Conservation (phyloP, 2,888 invertebrate genomes). For the Noctua comes region DNA sequence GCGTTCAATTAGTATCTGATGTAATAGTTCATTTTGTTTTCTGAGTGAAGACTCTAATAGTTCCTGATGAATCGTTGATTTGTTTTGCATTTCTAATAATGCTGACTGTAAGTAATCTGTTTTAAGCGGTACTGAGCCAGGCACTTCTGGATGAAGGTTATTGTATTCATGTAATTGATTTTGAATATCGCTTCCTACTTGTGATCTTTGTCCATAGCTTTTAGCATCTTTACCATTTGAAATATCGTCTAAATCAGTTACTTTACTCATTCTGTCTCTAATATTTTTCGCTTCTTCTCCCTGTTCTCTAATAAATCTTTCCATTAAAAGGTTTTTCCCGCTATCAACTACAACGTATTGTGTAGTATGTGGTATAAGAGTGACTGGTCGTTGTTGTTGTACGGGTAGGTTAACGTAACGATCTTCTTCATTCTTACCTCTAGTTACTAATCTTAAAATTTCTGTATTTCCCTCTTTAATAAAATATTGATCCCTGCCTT, state of each 20-base stretch:
- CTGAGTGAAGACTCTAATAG: constrained; percentile 92
- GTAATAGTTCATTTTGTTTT: constrained; percentile 93
- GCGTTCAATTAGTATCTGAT: constrained; percentile 93
- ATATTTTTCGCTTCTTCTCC: constrained; percentile 92
- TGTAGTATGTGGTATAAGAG: constrained; percentile 90
- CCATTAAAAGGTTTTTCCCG: constrained; percentile 96
- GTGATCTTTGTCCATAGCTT: constrained; percentile 85
- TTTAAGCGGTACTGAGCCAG: constrained; percentile 86
- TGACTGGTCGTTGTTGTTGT: constrained; percentile 88
- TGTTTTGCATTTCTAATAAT: constrained; percentile 87
- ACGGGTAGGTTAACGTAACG: constrained; percentile 90
- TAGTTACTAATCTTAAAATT: constrained; percentile 94
- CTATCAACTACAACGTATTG: constrained; percentile 93
- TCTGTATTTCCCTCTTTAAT: constrained; percentile 96
- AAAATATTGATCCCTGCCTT: constrained; percentile 93
- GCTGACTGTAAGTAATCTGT: constrained; percentile 84
- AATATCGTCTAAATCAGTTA: constrained; percentile 85
- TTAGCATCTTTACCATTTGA: constrained; percentile 89
- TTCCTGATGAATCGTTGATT: constrained; percentile 91
- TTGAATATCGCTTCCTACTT: constrained; percentile 76
- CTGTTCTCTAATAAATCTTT: constrained; percentile 96
- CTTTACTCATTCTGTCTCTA: constrained; percentile 86
- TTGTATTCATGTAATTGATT: constrained; percentile 82
- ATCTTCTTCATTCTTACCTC: constrained; percentile 93
- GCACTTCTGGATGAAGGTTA: constrained; percentile 80